Base-by-base conservation (phyloP, 1,140 invertebrate genomes). In the Trachymyrmex cornetzi region DNA sequence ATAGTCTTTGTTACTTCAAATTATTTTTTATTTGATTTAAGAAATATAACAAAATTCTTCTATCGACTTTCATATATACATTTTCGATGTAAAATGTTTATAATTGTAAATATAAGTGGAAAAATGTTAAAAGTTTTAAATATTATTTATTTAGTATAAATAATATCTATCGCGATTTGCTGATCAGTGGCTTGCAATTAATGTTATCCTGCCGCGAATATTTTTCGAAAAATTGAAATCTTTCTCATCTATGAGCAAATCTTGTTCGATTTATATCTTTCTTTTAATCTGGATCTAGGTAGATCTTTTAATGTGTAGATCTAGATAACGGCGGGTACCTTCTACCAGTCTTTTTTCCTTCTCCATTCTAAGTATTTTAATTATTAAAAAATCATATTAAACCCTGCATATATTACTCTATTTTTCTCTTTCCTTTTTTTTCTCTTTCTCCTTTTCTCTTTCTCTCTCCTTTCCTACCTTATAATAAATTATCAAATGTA, bases 281-380 rank as follows among this genome's bases (percentile, higher is more conserved):
- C 61, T 80, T 89, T 89, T 74, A 86, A 63, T 85, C 63, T 85
- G 22, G 66, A 66, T 82, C 64, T 50, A 34, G 7, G 7, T 64
- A 34, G 24, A 64, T 27, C 82, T 53, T 86, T 59, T 86, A 90
- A 22, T 61, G 85, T 61, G 81, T 88, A 57, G 92, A 92, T 77
- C 84, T 93, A 85, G 90, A 90, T 82, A 92, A 87, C 88, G 88
- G 81, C 85, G 87, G 89, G 71, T 91, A 59, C 91, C 91, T 63
- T 92, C 92, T 94, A 93, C 92, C 93, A 94, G 93, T 94, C 94
- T 94, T 94, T 92, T 75, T 93, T 87, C 85, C 91, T 93, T 85
- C 91, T 93, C 92, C 90, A 66, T 92, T 85, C 87, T 94, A 94
- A 87, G 81, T 90, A 77, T 92, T 91, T 88, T 91, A 88, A 89